Conservation (phyloP, 1,140 invertebrate genomes). For the Geopemphigus sp. region DNA sequence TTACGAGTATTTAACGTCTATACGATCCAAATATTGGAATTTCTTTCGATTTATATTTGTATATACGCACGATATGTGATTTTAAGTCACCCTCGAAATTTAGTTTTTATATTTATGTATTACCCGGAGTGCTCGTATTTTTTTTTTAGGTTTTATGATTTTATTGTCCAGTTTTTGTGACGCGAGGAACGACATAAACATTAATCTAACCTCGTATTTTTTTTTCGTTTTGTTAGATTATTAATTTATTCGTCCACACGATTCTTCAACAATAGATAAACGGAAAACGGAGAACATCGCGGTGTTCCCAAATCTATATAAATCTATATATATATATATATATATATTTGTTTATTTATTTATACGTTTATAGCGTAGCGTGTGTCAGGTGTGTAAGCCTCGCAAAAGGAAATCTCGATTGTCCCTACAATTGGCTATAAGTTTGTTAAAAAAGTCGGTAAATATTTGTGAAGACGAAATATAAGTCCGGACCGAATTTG, state of each 20-base stretch:
- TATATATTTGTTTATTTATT: too few species aligned
- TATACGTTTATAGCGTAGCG: too few species aligned
- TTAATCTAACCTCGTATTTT: constrained; percentile 19
- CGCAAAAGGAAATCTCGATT: constrained; percentile 3
- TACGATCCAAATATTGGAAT: too few species aligned
- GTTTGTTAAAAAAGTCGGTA: too few species aligned
- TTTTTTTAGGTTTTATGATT: too few species aligned
- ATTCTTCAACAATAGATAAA: neutral
- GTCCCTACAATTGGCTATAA: neutral
- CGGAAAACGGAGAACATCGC: neutral
- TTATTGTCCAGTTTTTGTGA: neutral
- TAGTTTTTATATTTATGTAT: neutral
- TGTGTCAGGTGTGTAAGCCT: neutral
- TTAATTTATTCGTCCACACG: constrained; percentile 38
- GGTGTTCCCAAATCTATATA: neutral
- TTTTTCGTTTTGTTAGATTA: neutral
- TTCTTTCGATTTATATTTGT: too few species aligned
- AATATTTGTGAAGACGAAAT: constrained; percentile 42
- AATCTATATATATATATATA: too few species aligned
- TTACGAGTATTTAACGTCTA: too few species aligned
- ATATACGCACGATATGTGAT: too few species aligned
- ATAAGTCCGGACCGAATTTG: constrained; percentile 24
- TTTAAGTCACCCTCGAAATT: neutral
- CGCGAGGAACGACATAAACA: neutral
- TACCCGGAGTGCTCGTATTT: too few species aligned